These are phyloP conservation scores for Tipula vernalis DNA, from an alignment of 2,888 invertebrate genomes.

Conservation along the genomic window DNA sequence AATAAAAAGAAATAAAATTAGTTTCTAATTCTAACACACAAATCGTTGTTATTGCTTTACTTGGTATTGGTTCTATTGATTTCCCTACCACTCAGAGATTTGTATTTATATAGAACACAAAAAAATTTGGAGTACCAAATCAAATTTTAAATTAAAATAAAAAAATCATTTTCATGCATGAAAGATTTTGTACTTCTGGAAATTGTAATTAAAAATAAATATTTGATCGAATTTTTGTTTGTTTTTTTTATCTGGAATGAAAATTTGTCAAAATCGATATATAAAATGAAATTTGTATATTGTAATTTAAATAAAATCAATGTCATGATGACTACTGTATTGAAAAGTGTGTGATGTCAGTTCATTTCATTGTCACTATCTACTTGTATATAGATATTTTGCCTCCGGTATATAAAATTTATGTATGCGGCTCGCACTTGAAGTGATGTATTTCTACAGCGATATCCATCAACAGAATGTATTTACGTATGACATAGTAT, in stretches of 20 bases:
- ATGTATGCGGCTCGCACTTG: not conserved
- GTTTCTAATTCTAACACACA: not conserved
- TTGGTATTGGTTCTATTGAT: not conserved
- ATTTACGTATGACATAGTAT: not conserved
- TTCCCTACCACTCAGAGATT: not conserved
- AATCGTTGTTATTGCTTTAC: not conserved
- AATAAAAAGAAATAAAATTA: not conserved
- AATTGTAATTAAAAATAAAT: slow-evolving; percentile 4
- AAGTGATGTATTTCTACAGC: not conserved
- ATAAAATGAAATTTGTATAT: not conserved
- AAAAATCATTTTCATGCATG: not conserved
- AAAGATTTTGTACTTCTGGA: not conserved
- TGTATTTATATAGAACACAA: not conserved
- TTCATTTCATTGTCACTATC: not conserved
- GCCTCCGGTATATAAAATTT: not conserved
- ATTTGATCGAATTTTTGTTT: not conserved
- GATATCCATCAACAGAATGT: not conserved
- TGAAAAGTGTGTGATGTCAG: not conserved
- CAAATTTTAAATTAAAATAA: not conserved
- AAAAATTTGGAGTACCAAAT: not conserved
- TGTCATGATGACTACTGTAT: not conserved
- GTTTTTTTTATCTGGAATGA: not conserved
- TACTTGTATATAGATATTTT: not conserved
- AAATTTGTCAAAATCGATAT: not conserved
- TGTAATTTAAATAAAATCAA: not conserved